Base-by-base conservation (phyloP, 1,140 invertebrate genomes). In the Calliphora vicina region DNA sequence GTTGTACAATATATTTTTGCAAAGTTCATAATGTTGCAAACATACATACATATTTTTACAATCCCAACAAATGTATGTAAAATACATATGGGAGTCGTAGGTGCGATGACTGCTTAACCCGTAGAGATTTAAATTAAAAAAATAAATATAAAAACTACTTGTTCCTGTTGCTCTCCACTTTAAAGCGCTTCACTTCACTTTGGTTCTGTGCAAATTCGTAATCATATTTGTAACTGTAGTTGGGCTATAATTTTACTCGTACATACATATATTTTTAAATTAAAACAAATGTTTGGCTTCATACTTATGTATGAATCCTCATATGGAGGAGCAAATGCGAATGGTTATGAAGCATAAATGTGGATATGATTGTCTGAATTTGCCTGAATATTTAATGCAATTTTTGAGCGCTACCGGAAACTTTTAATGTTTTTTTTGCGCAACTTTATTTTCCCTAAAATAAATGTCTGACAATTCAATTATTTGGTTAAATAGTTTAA, bases 251-350 rank as follows among this genome's bases (percentile, higher is more conserved):
- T 35, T 35, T 35, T 35, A 10, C 35, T 35, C 35, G 10, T 67
- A 2, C 23, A 23, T 67, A 23, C 23, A 23, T 20, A 8, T 20
- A 20, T 67, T 67, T 67, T 67, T 67, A 67, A 67, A 67, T 67
- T 25, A 23, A 67, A 67, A 67, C 61, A 67, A 67, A 67, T 67
- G 61, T 67, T 67, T 67, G 61, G 61, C 61, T 67, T 67, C n/a
- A 57, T 57, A n/a, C 50, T 17, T 57, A n/a, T 57, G 15, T 4
- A 57, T 57, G 2, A n/a, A n/a, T n/a, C n/a, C n/a, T n/a, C n/a
- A n/a, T n/a, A n/a, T n/a, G n/a, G n/a, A n/a, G n/a, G n/a, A n/a
- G n/a, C n/a, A n/a, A n/a, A n/a, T n/a, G n/a, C n/a, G n/a, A n/a
- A n/a, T n/a, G n/a, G n/a, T n/a, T n/a, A n/a, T n/a, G n/a, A n/a